These are phyloP conservation scores for Heliconius erato DNA, from an alignment of 2,888 invertebrate species.

Conservation along the genomic window DNA sequence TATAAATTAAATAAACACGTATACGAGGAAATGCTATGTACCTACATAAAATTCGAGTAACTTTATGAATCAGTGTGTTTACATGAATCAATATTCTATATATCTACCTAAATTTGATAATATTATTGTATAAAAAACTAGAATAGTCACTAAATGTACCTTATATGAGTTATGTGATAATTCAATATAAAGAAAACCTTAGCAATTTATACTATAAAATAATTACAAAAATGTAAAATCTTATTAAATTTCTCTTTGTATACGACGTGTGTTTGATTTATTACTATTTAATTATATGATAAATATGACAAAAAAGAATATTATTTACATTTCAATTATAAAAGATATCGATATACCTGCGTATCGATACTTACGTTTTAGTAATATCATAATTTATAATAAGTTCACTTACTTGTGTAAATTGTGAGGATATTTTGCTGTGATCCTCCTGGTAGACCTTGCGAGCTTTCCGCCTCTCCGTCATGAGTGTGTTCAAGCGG, in stretches of 20 bases:
- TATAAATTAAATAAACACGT: constrained; percentile 2
- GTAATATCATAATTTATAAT: background rate
- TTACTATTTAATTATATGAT: background rate
- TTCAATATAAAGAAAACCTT: background rate
- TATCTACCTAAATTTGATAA: background rate
- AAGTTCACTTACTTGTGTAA: constrained; percentile 87
- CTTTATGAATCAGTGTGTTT: constrained; percentile 13
- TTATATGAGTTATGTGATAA: background rate
- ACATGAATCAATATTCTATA: background rate
- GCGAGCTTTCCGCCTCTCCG: constrained; percentile 94
- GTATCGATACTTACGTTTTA: background rate
- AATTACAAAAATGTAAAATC: background rate
- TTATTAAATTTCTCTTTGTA: constrained; percentile 7
- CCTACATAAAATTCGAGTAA: background rate
- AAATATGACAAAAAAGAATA: background rate
- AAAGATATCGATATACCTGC: background rate
- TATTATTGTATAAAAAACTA: background rate
- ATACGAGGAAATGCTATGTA: background rate
- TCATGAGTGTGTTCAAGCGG: constrained; percentile 91
- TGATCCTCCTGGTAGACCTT: constrained; percentile 97
- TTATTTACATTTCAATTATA: background rate
- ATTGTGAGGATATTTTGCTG: constrained; percentile 91
- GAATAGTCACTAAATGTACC: background rate
- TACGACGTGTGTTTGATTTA: constrained; percentile 8
- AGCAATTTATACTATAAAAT: background rate